A percentile compares a stretch with the other conserved stretches of the same genome.
These are phyloP conservation scores for Ischnura elegans DNA, from an alignment of 2,888 invertebrate genomes.

Conservation along the genomic window DNA sequence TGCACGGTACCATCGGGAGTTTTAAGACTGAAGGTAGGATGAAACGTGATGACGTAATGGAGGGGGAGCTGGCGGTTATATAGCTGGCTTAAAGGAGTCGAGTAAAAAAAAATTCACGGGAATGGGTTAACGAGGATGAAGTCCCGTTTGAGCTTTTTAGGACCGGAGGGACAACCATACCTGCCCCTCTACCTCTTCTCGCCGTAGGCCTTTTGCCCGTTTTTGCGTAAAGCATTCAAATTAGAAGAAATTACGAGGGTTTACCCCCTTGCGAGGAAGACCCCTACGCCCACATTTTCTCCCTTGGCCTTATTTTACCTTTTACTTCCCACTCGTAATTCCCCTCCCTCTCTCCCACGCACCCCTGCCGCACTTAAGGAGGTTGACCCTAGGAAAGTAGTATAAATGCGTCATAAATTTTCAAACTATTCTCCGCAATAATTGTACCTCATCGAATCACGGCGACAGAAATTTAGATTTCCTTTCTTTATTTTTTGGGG, in stretches of 20 bases:
- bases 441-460: too few relatives aligned
- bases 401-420: too few relatives aligned
- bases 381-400: too few relatives aligned
- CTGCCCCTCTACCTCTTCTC: background rate
- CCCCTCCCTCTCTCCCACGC: background rate
- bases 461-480: too few relatives aligned
- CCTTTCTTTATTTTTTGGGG: too few relatives aligned
- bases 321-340: too few relatives aligned
- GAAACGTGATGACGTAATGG: background rate
- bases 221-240: conserved; percentile 9
- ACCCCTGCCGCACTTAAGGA: too few relatives aligned
- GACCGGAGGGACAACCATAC: background rate
- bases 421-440: too few relatives aligned
- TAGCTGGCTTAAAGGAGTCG: background rate
- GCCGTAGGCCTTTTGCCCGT: background rate
- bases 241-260: background rate
- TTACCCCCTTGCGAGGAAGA: background rate
- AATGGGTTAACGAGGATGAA: conserved; percentile 8
- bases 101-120: background rate
- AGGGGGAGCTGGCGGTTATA: background rate
- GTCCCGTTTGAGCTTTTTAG: conserved; percentile 7
- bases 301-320: background rate
- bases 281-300: background rate
- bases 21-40: background rate
- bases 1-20: background rate